Conservation (phyloP, 2,113 vertebrate genomes). For the Misgurnus mizolepis region DNA sequence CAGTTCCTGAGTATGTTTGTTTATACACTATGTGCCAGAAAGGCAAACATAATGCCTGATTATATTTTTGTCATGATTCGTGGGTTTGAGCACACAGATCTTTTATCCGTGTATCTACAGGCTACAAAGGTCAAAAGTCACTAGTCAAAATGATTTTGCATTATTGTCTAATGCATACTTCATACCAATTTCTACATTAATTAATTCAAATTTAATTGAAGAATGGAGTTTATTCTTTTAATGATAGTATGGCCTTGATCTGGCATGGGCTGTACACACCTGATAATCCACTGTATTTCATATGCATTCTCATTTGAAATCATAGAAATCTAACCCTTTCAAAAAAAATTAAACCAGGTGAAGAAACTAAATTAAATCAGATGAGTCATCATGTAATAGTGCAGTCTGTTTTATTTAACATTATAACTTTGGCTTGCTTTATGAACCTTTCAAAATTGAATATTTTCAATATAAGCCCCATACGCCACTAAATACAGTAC, state of each 20-base stretch:
- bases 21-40: conserved; percentile 23
- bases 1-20: conserved; percentile 44
- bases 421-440: not conserved
- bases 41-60: conserved; percentile 37
- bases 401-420: not conserved
- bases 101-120: not conserved
- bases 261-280: not conserved
- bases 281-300: not conserved
- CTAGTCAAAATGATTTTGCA: too few relatives aligned
- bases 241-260: not conserved
- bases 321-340: not conserved
- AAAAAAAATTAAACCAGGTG: not conserved
- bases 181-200: too few relatives aligned
- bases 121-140: not conserved
- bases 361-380: too few relatives aligned
- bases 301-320: not conserved
- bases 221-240: too few relatives aligned
- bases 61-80: conserved; percentile 25
- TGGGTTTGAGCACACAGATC: conserved; percentile 16
- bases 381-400: too few relatives aligned
- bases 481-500: not conserved
- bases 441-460: not conserved
- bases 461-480: not conserved
- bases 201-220: too few relatives aligned
- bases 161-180: too few relatives aligned